Base-by-base conservation (phyloP, 2,888 invertebrate species). In the Lordiphosa andalusiaca region DNA sequence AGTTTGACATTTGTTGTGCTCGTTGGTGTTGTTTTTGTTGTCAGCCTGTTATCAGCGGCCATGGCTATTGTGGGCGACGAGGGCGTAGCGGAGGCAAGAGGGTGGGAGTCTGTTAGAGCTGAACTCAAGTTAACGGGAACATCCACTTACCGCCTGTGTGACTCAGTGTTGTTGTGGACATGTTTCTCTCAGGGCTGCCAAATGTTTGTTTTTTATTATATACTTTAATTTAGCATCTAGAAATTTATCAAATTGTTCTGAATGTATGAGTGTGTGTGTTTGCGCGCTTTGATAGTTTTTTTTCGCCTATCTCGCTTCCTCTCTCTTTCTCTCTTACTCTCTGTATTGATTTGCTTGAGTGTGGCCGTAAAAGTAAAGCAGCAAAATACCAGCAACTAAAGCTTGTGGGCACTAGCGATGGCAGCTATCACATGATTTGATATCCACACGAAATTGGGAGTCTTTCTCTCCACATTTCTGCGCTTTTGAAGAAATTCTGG, bases 1-100 rank as follows among this genome's bases (percentile, higher is more conserved):
- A 48, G 48, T 35, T 65, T 39, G 50, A 63, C 61, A 47, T 74
- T 78, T 9, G 46, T 50, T 23, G 51, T 4, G 10, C 35, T 51
- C 2, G 10, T 41, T 10, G 44, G 37, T 39, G 23, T 33, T 46
- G 16, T 39, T 39, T 30, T 33, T 21, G 35, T 35, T n/a, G 46
- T 46, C 46, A 41, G 46, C 53, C 30, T 42, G 48, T 65, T 66
- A 50, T 57, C 66, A 25, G 58, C 58, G 13, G 58, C 13, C 21
- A 50, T 48, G 23, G 44, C 62, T 57, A 30, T 44, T 16, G 33
- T 9, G 19, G 30, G 1, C 3, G 30, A 9, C 9, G 30, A 2
- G 30, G 30, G 30, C 6, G 7, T 16, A 16, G 25, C 7, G 7
- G 9, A 3, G 30, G 16, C 16, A 7, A 3, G 9, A 30, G 30